These are phyloP conservation scores for Oriolus oriolus DNA, from an alignment of 2,113 vertebrate genomes.

Conservation along the genomic window DNA sequence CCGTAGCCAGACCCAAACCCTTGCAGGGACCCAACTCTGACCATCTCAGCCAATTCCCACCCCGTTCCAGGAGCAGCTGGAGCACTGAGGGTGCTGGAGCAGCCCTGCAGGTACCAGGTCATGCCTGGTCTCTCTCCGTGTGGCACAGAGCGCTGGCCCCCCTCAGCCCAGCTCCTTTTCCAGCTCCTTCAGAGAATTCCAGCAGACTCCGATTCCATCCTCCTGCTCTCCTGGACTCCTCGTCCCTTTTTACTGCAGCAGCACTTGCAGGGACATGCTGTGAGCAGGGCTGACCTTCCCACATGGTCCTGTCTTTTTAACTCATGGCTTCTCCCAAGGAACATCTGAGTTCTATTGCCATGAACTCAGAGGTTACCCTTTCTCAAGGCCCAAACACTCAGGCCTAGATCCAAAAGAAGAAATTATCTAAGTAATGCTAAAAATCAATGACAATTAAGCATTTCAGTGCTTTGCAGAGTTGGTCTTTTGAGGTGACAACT, in stretches of 20 bases:
- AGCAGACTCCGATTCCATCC: background rate
- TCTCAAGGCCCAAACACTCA: background rate
- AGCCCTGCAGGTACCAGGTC: background rate
- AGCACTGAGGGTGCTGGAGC: background rate
- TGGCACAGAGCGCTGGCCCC: background rate
- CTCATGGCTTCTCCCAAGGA: background rate
- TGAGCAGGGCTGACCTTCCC: background rate
- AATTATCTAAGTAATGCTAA: background rate
- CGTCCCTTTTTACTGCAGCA: background rate
- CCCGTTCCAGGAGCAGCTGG: background rate
- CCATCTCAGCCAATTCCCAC: background rate
- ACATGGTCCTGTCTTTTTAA: background rate
- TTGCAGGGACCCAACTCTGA: background rate
- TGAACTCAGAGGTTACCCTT: background rate
- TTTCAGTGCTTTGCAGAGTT: background rate
- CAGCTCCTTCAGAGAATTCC: background rate
- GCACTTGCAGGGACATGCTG: background rate
- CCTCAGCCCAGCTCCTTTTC: background rate
- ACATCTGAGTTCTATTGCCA: background rate
- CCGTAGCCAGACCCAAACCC: background rate
- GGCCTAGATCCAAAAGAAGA: background rate
- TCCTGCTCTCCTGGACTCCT: background rate
- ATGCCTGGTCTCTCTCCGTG: background rate
- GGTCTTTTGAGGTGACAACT: background rate
- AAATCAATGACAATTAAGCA: background rate